Base-by-base conservation (phyloP, 2,797 vertebrate genomes). In the Pseudochirops corinnae region DNA sequence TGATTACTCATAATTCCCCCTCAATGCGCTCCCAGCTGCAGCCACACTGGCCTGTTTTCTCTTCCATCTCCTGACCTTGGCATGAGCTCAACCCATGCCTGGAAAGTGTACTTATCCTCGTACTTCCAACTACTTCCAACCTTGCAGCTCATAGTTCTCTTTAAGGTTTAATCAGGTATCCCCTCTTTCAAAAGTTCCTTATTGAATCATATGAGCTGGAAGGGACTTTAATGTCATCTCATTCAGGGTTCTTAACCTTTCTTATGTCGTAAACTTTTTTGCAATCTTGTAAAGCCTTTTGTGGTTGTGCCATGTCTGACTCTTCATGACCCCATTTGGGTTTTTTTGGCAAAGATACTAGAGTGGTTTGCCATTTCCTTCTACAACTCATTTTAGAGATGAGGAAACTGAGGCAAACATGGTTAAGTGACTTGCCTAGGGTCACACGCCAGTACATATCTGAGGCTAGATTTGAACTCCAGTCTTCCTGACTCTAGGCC, bases 91-190 rank as follows among this genome's bases (percentile, higher is more conserved):
- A 9, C 0, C 67, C 18, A 46, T 82, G 18, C 67, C 67, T 74
- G 16, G 5, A 21, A 39, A 6, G 33, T 1, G 0, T 21, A 39
- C 18, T 39, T 16, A 7, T 2, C n/a, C n/a, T 3, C 0, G n/a
- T 39, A 21, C 62, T n/a, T 74, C 33, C 33, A 67, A 21, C 16
- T 39, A 21, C 62, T n/a, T 74, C 33, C 33, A 67, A 21, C 16
- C 62, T 74, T 18, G 62, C n/a, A 74, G 33, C n/a, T 21, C 62
- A n/a, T 2, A 39, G 16, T 39, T 82, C 67, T 39, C 6, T 9
- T 21, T n/a, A 82, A 46, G n/a, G 18, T 3, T 82, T 24, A 46
- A 2, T 39, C 18, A 21, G n/a, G 18, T 82, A n/a, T 2, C 18
- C 39, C 67, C n/a, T 39, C n/a, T 16, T 82, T 39, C 18, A 7